These are phyloP conservation scores for Pseudorhiza aurosa DNA, from an alignment of 30 jellyfish, hydroid and myxozoan genomes.

Conservation along the genomic window DNA sequence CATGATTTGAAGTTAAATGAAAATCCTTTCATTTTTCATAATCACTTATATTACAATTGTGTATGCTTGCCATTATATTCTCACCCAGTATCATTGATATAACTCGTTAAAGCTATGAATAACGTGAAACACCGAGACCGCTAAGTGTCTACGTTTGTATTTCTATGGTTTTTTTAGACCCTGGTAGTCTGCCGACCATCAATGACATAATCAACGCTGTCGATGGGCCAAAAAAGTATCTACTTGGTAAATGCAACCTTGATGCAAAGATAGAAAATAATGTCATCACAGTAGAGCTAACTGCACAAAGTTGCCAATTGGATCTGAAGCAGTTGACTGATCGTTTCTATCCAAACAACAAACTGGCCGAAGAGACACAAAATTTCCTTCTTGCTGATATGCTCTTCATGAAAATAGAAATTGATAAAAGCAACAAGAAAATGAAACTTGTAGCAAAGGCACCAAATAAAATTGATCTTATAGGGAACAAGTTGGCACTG, in stretches of 20 bases:
- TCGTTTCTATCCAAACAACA: constrained; percentile 23
- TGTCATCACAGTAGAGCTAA: constrained; percentile 4
- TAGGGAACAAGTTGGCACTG: background rate
- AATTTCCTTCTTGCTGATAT: constrained; percentile 13
- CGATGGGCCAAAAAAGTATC: background rate
- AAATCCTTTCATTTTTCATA: too few relatives aligned
- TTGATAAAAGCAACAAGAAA: constrained; percentile 1
- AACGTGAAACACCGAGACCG: too few relatives aligned
- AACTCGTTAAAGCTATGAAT: too few relatives aligned
- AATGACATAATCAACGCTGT: constrained; percentile 14
- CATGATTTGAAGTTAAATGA: too few relatives aligned
- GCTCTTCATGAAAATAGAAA: constrained; percentile 5
- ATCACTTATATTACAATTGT: too few relatives aligned
- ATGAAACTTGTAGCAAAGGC: constrained; percentile 18
- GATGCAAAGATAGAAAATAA: background rate
- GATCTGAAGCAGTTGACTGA: constrained; percentile 2
- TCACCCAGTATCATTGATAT: too few relatives aligned
- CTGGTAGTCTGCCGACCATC: constrained; percentile 15
- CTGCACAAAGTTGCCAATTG: constrained; percentile 15
- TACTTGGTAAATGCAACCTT: constrained; percentile 29
- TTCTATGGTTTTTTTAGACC: background rate
- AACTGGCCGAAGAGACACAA: constrained; percentile 25
- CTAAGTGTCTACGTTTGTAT: too few relatives aligned
- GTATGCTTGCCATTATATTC: too few relatives aligned
- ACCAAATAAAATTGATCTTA: constrained; percentile 2